These are phyloP conservation scores for Marronus borbonicus DNA, from an alignment of 2,888 invertebrate genomes.

Conservation along the genomic window DNA sequence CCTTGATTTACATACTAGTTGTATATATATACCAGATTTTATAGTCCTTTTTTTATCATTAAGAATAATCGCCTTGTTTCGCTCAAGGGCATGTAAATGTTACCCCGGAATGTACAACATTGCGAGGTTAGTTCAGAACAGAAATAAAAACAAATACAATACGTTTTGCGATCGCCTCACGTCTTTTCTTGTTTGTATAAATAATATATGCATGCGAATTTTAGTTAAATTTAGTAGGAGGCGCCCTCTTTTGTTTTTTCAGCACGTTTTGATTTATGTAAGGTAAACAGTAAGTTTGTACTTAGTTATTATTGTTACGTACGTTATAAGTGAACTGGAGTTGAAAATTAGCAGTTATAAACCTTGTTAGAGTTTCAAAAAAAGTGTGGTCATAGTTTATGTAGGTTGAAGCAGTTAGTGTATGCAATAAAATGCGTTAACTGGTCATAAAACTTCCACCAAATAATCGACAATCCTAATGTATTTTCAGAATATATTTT, in stretches of 20 bases:
- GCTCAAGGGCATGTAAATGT: conserved; percentile 1
- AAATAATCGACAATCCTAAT: conserved; percentile 4
- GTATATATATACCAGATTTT: neutral
- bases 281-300: neutral
- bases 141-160: neutral
- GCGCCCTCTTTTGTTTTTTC: neutral
- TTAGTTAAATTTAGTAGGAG: neutral
- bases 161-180: neutral
- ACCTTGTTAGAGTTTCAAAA: too few species aligned
- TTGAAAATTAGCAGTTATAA: too few species aligned
- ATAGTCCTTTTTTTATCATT: conserved; percentile 1
- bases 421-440: conserved; percentile 22
- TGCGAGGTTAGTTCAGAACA: neutral
- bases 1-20: neutral
- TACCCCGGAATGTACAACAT: neutral
- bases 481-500: conserved; percentile 8
- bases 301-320: too few species aligned
- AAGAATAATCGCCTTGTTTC: neutral
- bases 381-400: conserved; percentile 4
- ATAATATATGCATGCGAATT: conserved; percentile 6
- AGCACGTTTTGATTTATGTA: neutral
- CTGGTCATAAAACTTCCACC: conserved; percentile 7
- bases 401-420: conserved; percentile 8
- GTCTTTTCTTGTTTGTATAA: neutral
- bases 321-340: too few species aligned